Percentiles rank a stretch among this genome's conserved stretches.
These are phyloP conservation scores for Hemibagrus wyckioides DNA, from an alignment of 2,113 vertebrate genomes.

Conservation along the genomic window DNA sequence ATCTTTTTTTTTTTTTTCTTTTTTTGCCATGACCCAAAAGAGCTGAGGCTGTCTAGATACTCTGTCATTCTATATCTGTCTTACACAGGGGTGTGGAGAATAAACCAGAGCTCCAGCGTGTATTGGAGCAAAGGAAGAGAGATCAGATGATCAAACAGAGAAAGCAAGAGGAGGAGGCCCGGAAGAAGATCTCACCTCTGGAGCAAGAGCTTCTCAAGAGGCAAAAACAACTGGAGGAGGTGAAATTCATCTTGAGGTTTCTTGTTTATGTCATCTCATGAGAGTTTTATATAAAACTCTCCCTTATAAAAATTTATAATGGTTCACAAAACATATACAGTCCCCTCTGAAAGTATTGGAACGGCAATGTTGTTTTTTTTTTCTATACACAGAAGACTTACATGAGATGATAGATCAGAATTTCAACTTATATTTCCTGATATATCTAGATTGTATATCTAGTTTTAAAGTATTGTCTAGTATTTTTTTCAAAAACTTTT, in stretches of 20 bases:
- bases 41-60: neutral
- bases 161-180: slow-evolving; percentile 87
- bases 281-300: no score
- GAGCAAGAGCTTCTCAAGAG: slow-evolving; percentile 90
- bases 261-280: neutral
- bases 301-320: neutral
- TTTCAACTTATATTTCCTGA: neutral
- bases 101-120: slow-evolving; percentile 91
- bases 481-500: no score
- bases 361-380: neutral
- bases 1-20: neutral
- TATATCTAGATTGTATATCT: no score
- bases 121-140: slow-evolving; percentile 87
- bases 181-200: slow-evolving; percentile 86
- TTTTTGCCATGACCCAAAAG: neutral
- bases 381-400: neutral
- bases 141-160: slow-evolving; percentile 87
- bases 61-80: neutral
- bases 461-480: no score
- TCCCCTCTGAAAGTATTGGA: neutral
- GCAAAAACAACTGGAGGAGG: slow-evolving; percentile 89
- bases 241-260: slow-evolving; percentile 49
- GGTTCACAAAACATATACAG: neutral
- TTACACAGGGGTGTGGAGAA: slow-evolving; percentile 74
- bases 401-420: neutral